Conservation (phyloP, 2,113 vertebrate species). For the Thunnus thynnus region DNA sequence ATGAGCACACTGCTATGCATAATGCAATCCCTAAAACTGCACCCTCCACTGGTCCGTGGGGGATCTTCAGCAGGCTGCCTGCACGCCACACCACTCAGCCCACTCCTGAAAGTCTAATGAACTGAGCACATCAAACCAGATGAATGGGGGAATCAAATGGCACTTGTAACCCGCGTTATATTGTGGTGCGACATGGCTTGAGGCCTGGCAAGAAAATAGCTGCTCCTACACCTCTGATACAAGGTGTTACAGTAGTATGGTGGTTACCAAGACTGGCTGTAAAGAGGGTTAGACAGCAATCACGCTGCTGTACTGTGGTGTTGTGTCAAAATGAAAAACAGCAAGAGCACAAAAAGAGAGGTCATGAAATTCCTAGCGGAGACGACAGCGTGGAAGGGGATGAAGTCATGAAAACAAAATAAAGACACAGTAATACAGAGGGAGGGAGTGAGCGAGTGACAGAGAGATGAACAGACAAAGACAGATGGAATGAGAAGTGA, state of each 20-base stretch:
- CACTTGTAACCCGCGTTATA: background rate
- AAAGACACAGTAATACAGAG: conserved; percentile 1
- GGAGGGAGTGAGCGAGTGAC: background rate
- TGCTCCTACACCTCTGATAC: conserved; percentile 16
- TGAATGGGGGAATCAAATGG: conserved; percentile 9
- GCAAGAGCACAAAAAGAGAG: conserved; percentile 18
- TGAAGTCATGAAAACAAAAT: conserved; percentile 6
- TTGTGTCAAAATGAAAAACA: conserved; percentile 36
- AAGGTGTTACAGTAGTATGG: conserved; percentile 14
- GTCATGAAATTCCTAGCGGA: conserved; percentile 5
- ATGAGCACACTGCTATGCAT: conserved; percentile 33
- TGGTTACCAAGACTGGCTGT: conserved; percentile 1
- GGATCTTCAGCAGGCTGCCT: conserved; percentile 27
- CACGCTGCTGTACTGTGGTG: background rate
- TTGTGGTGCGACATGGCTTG: background rate
- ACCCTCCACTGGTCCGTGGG: background rate
- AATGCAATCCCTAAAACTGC: conserved; percentile 33
- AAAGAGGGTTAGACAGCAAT: conserved; percentile 19
- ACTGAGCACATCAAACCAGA: conserved; percentile 51
- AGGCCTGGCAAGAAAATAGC: conserved; percentile 29
- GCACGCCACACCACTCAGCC: conserved; percentile 22
- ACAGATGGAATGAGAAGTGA: conserved; percentile 32
- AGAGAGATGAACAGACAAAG: conserved; percentile 27
- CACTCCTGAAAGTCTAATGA: conserved; percentile 47
- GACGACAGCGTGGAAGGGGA: conserved; percentile 4